Evolutionary conservation across 2,113 vertebrate genomes (phyloP), one percentile per base, ranked within the genome.

Genomic region (Indicator maculatus): DNA sequence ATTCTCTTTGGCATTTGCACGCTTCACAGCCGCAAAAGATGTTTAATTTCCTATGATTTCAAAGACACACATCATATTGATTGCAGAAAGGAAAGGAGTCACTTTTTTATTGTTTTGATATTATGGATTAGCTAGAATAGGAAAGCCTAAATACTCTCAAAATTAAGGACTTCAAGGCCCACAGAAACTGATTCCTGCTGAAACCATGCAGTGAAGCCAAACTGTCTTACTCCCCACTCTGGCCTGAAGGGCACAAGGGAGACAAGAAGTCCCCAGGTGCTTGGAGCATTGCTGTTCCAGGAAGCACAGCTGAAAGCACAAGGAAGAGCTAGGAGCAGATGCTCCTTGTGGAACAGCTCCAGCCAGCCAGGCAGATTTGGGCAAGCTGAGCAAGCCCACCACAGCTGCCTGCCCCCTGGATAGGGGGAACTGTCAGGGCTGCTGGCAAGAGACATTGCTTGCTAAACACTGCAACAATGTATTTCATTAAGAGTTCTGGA

Each of bases 321-420:
- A 31, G 60, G 47, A 67, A 77, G 56, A 31, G 89, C 86, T 19
- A 41, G 39, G n/a, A 58, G 70, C 93, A 92, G 93, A 91, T 95
- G 94, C 87, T 95, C 9, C 53, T 13, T 4, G 0, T 17, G 89
- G 89, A 75, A 38, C 20, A 36, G 77, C 59, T 88, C 91, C 93
- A 95, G 76, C 26, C 44, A 24, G 44, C 10, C 64, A 52, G 45
- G n/a, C 90, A 47, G 58, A 82, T 73, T 8, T 21, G 52, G 76
- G 65, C 78, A 89, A 41, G 50, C 66, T 47, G 55, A 72, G 78
- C n/a, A 15, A 52, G 59, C 33, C 73, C 84, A 74, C 66, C 8
- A 1, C 78, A 89, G 90, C 85, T 72, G 92, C 94, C 91, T 87
- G 61, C 66, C 92, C 92, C 83, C 87, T 7, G 77, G 89, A 9